Base-by-base conservation (phyloP, 35 echinoderm and acorn worm species). In the Amphiura filiformis region DNA sequence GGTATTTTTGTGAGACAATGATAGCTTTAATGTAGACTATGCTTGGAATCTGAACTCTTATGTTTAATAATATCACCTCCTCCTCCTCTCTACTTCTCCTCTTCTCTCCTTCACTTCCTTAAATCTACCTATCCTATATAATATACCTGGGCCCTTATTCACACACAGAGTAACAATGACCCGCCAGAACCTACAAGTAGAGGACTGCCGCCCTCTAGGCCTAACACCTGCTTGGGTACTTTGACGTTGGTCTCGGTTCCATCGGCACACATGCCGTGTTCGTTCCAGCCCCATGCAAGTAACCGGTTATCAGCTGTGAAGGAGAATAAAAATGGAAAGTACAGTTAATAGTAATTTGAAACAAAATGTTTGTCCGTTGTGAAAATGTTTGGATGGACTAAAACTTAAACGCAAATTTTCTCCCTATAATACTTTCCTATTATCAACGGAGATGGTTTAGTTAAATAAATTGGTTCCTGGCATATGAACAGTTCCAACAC, bases 241-340 rank as follows among this genome's bases (percentile, higher is more conserved):
- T 75, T 49, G 28, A 97, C 86, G 34, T 97, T 88, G 44, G 82
- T 87, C 49, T 88, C 82, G 11, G 81, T 85, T 30, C 91, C 95
- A 41, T 93, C 92, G 31, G 84, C 95, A 75, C 95, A 97, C 92
- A 94, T 97, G 31, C 95, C 95, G 65, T 97, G 95, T 57, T 97
- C 95, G 44, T 97, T 97, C 95, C 95, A 97, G 41, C 95, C 95
- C 95, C 95, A 97, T 15, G 92, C 84, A 0, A 88, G 90, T 41
- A 91, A 39, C 7, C 57, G 42, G 35, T 87, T 61, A 75, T 89
- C 89, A 37, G 64, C 92, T 97, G 84, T n/a, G 26, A 76, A 57
- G 15, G 32, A 49, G 14, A 80, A 40, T 13, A 56, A 80, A 79
- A 34, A 22, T 30, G 23, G 40, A 26, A 0, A 42, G 38, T 37